Conservation (phyloP, 2,888 invertebrate species). For the Pecten maximus region DNA sequence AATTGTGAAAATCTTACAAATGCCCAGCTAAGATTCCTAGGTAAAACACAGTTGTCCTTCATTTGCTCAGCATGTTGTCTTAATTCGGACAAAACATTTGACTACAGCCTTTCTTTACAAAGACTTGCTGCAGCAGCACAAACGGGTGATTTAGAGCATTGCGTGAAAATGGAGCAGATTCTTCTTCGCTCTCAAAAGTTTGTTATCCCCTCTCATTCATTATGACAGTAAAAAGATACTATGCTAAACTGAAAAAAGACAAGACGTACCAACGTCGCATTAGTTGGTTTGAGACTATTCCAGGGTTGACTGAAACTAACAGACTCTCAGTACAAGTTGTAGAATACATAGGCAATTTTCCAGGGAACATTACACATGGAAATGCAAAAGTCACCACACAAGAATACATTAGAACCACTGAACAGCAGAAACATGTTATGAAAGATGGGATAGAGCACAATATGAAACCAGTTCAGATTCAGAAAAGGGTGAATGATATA, state of each 20-base stretch:
- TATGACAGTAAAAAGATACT: slow-evolving; percentile 34
- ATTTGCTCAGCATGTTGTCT: neutral
- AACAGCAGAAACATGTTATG: slow-evolving; percentile 35
- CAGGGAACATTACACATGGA: slow-evolving; percentile 43
- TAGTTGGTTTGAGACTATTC: slow-evolving; percentile 51
- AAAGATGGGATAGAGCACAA: slow-evolving; percentile 44
- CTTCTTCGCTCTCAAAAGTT: neutral
- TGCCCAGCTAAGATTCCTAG: neutral
- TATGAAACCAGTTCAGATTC: slow-evolving; percentile 36
- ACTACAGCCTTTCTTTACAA: neutral
- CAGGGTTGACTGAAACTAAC: slow-evolving; percentile 37
- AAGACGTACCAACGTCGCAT: slow-evolving; percentile 36
- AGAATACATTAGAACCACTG: slow-evolving; percentile 41
- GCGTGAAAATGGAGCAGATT: neutral
- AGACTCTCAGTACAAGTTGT: neutral
- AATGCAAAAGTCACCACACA: slow-evolving; percentile 26
- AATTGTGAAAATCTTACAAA: neutral
- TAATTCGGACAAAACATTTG: neutral
- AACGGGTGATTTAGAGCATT: neutral
- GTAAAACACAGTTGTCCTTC: neutral
- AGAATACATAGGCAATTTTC: slow-evolving; percentile 44
- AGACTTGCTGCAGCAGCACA: neutral
- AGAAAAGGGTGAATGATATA: neutral
- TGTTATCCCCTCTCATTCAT: neutral
- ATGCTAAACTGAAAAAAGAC: slow-evolving; percentile 47